Conservation (phyloP, 2,113 vertebrate species). For the Eretmochelys imbricata region DNA sequence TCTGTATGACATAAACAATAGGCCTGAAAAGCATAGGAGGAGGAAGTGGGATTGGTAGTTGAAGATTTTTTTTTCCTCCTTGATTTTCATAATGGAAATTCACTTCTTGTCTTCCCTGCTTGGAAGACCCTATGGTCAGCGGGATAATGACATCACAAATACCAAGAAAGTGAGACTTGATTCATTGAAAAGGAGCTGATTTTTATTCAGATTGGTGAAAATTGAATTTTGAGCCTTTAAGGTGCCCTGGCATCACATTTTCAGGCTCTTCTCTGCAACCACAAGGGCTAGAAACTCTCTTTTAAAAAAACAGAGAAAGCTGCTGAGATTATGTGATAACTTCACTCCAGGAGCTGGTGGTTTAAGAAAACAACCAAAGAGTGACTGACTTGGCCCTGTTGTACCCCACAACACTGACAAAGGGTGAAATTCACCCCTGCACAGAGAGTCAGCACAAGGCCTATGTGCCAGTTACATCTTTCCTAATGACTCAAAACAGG, state of each 20-base stretch:
- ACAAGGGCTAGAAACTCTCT: background rate
- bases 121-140: no score
- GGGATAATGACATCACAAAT: background rate
- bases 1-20: background rate
- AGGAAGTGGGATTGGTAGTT: background rate
- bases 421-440: background rate
- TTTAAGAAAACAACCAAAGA: background rate
- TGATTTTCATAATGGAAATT: background rate
- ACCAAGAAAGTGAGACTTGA: background rate
- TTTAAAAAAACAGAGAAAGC: rapidly evolving
- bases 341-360: background rate
- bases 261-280: background rate
- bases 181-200: background rate
- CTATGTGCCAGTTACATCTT: background rate
- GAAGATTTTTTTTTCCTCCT: background rate
- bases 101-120: background rate
- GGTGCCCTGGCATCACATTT: rapidly evolving
- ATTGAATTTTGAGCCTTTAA: background rate
- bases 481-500: background rate
- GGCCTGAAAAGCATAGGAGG: background rate
- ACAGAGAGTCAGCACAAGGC: background rate
- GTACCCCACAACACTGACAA: background rate
- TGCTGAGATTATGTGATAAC: background rate
- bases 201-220: background rate
- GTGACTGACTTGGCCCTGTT: rapidly evolving